phyloP scores from a whole-genome alignment of 2,888 invertebrate species.

The Julus scanicus region DNA sequence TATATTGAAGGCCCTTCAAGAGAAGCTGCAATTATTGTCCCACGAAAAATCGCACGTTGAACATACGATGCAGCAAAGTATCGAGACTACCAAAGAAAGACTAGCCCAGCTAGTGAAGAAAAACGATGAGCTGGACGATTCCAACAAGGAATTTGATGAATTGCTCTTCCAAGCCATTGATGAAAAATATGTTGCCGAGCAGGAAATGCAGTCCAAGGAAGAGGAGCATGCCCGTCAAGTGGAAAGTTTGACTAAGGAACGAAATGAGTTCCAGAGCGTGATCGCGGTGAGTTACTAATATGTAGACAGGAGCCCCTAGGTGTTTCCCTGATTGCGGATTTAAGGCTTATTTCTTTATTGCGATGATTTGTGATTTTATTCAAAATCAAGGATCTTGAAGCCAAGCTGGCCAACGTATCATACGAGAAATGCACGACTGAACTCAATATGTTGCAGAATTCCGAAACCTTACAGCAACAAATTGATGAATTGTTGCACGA shows the following conservation, averaged over 20 bases:
- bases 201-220: constrained; percentile 38
- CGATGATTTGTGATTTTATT: not conserved
- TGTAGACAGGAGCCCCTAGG: not conserved
- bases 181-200: constrained; percentile 51
- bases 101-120: constrained; percentile 61
- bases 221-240: constrained; percentile 30
- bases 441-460: constrained; percentile 37
- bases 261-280: constrained; percentile 21
- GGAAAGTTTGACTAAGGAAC: not conserved
- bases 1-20: constrained; percentile 34
- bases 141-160: constrained; percentile 59
- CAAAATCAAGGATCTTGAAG: constrained; percentile 52
- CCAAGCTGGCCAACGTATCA: constrained; percentile 44
- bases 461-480: constrained; percentile 41
- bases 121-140: constrained; percentile 63
- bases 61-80: constrained; percentile 61
- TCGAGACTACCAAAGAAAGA: constrained; percentile 62
- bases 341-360: not conserved
- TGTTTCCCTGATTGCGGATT: not conserved
- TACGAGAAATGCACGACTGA: constrained; percentile 50
- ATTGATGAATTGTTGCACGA: not conserved
- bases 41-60: constrained; percentile 45
- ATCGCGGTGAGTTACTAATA: constrained; percentile 26
- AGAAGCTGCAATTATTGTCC: not conserved
- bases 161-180: constrained; percentile 49